Conservation (phyloP, 2,113 vertebrate species). For the western clawed frog (Xenopus tropicalis) region UCB_Xtro_10.0 CM004449.2:107573501-107574000, state of each 20-base stretch:
- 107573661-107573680: conserved; percentile 53
- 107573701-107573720: conserved; percentile 64
- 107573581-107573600: conserved; percentile 50
- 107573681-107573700: conserved; percentile 56
- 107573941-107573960: conserved; percentile 52
- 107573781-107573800: conserved; percentile 50
- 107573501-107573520: conserved; percentile 54
- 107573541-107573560: conserved; percentile 47
- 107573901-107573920: conserved; percentile 50
- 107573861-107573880: conserved; percentile 55
- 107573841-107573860: conserved; percentile 58
- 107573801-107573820: conserved; percentile 50
- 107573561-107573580: conserved; percentile 71
- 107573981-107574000: conserved; percentile 51
- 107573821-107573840: conserved; percentile 49
- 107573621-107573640: conserved; percentile 62
- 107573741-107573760: conserved; percentile 53
- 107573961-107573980: conserved; percentile 63
- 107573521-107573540: conserved; percentile 50
- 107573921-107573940: conserved; percentile 64
- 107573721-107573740: conserved; percentile 52
- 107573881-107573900: conserved; percentile 52
- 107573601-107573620: conserved; percentile 49
- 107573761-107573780: conserved; percentile 61
- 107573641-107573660: conserved; percentile 51